Evolutionary conservation across 2,113 vertebrate genomes (phyloP), one percentile per base, ranked within the genome.

Genomic region (Psettodes erumei): DNA sequence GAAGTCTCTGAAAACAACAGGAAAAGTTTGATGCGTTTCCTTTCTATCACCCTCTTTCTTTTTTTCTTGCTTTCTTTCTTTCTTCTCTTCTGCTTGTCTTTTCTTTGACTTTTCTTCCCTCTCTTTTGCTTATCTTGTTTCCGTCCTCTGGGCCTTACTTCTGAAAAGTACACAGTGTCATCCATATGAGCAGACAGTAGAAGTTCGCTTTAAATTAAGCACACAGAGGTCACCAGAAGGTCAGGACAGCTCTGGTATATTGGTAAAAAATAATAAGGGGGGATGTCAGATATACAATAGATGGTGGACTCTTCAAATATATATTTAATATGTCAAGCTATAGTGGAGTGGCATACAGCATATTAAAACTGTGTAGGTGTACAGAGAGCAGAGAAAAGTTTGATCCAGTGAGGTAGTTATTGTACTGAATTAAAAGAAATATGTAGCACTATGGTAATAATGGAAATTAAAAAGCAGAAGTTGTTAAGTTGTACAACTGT

Each of bases 11-110:
- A 75, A 77, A 75, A 61, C 66, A 71, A 73, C 42, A 38, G 32
- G 19, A 28, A 71, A 77, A 75, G 68, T 75, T 71, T 74, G 47
- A 75, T 67, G 37, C 10, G 65, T 83, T 75, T 86, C 65, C 64
- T 77, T 16, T 55, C 16, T 59, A 27, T 23, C 35, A 60, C 11
- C 27, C 10, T 51, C n/a, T 48, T 25, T 55, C 15, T 37, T 19
- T 53, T 25, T 54, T n/a, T 35, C n/a, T n/a, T n/a, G n/a, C n/a
- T n/a, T n/a, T n/a, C n/a, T 48, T 32, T 13, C 18, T 45, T n/a
- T 13, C 42, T 19, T 21, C 43, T 13, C 7, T 66, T 37, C 9
- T 59, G 51, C 53, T 71, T 47, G 33, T 71, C 15, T 48, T 48
- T 25, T 55, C 15, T 37, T 19, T 53, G 50, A 48, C 25, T 35